Percentiles rank a stretch among this genome's conserved stretches.
Conservation (phyloP, 1,140 invertebrate species). For the Drosophila sturtevanti region DNA sequence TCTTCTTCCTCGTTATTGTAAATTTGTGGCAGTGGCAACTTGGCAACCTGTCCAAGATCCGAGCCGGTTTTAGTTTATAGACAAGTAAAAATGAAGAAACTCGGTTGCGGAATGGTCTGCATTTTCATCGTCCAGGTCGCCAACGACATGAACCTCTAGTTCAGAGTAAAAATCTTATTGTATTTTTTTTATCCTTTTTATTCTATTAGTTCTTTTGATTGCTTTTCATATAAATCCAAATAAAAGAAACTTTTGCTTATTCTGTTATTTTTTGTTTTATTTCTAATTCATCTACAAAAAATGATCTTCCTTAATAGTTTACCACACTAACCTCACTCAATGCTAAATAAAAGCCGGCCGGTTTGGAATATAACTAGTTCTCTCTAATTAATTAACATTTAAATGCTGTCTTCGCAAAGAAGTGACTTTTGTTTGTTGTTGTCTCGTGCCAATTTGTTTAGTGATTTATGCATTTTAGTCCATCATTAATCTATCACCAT, state of each 20-base stretch:
- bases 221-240: no score
- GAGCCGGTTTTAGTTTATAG: slow-evolving; percentile 14
- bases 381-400: slow-evolving; percentile 67
- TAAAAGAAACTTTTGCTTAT: no score
- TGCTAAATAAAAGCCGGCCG: slow-evolving; percentile 44
- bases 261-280: no score
- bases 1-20: slow-evolving; percentile 13
- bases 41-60: slow-evolving; percentile 12
- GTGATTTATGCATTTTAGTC: slow-evolving; percentile 55
- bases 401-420: slow-evolving; percentile 36
- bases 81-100: slow-evolving; percentile 5
- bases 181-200: no score
- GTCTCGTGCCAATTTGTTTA: slow-evolving; percentile 58
- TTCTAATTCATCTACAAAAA: neutral
- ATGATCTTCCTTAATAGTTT: neutral
- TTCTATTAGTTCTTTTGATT: no score
- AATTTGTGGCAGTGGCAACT: slow-evolving; percentile 19
- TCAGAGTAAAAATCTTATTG: no score
- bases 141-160: no score
- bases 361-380: slow-evolving; percentile 29
- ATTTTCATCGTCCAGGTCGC: neutral
- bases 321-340: slow-evolving; percentile 69
- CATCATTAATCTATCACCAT: slow-evolving; percentile 42
- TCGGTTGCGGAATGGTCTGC: neutral
- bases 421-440: slow-evolving; percentile 8